Conservation (phyloP, 2,113 vertebrate species). For the Noturus placidus region DNA sequence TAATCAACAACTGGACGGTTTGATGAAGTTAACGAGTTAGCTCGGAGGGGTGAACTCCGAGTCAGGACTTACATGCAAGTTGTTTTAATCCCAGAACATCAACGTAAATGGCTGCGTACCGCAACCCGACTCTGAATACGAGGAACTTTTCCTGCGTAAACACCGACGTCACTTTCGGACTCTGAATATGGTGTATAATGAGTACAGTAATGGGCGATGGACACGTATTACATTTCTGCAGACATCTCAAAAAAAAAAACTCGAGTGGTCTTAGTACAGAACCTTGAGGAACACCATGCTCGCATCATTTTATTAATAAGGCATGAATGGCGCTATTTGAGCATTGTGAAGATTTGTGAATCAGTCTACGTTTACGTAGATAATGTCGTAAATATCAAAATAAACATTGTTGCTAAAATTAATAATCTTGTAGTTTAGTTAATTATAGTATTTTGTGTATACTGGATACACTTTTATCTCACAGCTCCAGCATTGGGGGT, state of each 20-base stretch:
- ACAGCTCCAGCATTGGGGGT: too few species aligned
- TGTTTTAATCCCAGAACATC: too few species aligned
- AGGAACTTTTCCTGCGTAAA: background rate
- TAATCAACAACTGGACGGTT: background rate
- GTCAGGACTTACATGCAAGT: background rate
- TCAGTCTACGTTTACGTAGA: background rate
- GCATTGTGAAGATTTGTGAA: background rate
- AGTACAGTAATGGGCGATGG: background rate
- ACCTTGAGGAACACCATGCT: background rate
- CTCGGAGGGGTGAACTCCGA: background rate
- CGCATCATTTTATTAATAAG: background rate
- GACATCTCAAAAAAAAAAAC: background rate
- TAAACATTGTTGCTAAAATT: background rate
- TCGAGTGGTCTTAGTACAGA: background rate
- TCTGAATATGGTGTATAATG: background rate
- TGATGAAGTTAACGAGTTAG: background rate
- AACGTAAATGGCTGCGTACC: background rate
- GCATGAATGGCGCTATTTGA: background rate
- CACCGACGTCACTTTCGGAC: background rate
- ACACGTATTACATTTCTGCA: background rate
- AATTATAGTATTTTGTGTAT: background rate
- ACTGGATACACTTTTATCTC: background rate
- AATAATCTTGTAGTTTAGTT: too few species aligned
- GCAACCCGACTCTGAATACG: background rate
- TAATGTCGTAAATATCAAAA: background rate